Percentiles rank a stretch among this genome's conserved stretches.
phyloP scores from a whole-genome alignment of 2,797 vertebrate species.

The Acanthurus lineatus region DNA sequence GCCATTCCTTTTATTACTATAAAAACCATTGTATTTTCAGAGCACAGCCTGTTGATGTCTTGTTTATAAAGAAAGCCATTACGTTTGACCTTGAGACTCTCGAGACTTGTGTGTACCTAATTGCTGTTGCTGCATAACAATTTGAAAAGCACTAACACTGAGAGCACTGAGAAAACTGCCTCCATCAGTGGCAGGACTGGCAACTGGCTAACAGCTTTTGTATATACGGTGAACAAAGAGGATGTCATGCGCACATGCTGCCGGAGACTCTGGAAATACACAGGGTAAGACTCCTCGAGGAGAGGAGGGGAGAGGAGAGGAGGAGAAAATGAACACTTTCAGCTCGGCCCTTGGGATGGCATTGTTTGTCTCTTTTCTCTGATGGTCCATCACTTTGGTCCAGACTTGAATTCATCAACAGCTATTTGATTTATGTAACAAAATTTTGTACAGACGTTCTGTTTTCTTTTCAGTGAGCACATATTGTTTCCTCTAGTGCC shows the following conservation, averaged over 20 bases:
- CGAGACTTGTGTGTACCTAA: constrained; percentile 63
- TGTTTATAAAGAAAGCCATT: constrained; percentile 67
- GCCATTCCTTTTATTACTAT: constrained; percentile 42
- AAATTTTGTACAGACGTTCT: neutral
- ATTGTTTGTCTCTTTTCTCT: neutral
- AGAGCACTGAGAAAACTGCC: constrained; percentile 43
- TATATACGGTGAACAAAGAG: constrained; percentile 27
- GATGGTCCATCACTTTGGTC: neutral
- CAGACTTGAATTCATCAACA: neutral
- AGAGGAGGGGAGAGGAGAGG: constrained; percentile 1
- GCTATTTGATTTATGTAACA: neutral
- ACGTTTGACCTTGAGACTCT: constrained; percentile 74
- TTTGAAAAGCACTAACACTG: constrained; percentile 49
- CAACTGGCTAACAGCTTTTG: constrained; percentile 43
- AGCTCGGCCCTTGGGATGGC: neutral
- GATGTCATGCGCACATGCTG: constrained; percentile 22
- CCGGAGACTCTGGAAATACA: constrained; percentile 17
- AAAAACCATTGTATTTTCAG: constrained; percentile 60
- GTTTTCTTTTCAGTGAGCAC: neutral
- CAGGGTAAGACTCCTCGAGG: neutral
- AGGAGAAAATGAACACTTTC: neutral
- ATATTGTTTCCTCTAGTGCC: neutral
- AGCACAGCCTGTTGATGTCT: constrained; percentile 59
- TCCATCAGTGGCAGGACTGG: constrained; percentile 41
- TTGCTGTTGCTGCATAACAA: constrained; percentile 60